Base-by-base conservation (phyloP, 1,140 invertebrate species). In the Harpegnathos saltator region DNA sequence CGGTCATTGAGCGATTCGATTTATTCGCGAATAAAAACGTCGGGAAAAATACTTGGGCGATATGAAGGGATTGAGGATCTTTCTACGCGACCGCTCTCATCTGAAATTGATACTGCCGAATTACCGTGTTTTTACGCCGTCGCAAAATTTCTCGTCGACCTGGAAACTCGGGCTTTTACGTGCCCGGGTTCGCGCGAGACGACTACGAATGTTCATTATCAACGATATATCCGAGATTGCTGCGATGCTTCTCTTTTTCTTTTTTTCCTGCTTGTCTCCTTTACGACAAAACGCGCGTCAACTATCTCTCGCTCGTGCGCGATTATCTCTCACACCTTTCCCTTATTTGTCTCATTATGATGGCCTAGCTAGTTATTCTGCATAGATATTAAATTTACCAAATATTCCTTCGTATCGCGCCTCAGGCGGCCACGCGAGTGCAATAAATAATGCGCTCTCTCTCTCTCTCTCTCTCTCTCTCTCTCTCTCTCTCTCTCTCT, bases 21-120 rank as follows among this genome's bases (percentile, higher is more conserved):
- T 56, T 71, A 71, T 80, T 80, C 69, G 65, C 38, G 69, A 80
- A 80, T 80, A 80, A 80, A n/a, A 69, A 80, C 24, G 58, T 38
- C 54, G 65, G 24, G 1, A 11, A n/a, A n/a, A n/a, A 24, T 14
- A 33, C 44, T 63, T 9, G 58, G 3, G 52, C 38, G 50, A 59
- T 56, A 22, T n/a, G 71, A 48, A 80, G 52, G 4, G 38, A 29
- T n/a, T 14, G 19, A 44, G 5, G 29, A 3, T 5, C 29, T 44
- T 56, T 58, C 50, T 44, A n/a, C 14, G 33, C 75, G 52, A 58
- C 26, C 1, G 26, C 44, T 58, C 44, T 56, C 44, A 59, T 80
- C 14, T 59, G 11, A 54, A 56, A 69, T 69, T 69, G 7, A 78
- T 71, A 69, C 24, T 19, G n/a, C 15, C 11, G 17, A 66, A 38